Evolutionary conservation across 2,113 vertebrate genomes (phyloP), one percentile per base, ranked within the genome.

Genomic region (Hippopotamus amphibius): DNA sequence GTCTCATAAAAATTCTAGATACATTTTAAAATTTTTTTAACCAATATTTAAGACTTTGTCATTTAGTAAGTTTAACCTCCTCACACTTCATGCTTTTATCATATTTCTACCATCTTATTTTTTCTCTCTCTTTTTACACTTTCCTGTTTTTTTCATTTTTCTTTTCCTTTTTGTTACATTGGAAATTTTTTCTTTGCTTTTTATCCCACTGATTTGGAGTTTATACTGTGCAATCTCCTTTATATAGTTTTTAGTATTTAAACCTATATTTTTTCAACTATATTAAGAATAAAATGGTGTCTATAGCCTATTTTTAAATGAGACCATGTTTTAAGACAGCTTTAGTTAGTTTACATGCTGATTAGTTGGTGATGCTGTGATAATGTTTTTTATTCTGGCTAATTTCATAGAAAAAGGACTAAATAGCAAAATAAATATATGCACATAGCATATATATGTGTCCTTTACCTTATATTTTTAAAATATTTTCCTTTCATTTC

Each of bases 1-100:
- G 26, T 74, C 41, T 80, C 76, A 76, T 92, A 86, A 71, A 82
- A 96, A 76, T 83, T 82, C n/a, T 59, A 71, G 33, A 57, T 82
- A 11, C 2, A 21, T 77, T 88, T 71, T n/a, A 30, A 43, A 46
- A 30, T 0, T 53, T 61, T 61, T 96, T 94, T 55, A 87, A 71
- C 22, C 12, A 65, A 37, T 72, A 72, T 72, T 90, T 95, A 61
- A 93, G 37, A 83, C 19, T 53, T 89, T 83, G 4, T 83, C 37
- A 33, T 91, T 15, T 81, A 57, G 19, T 83, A 11, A 81, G 13
- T 83, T 83, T 88, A 92, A 68, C 33, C 53, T 53, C 55, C 66
- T 66, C 22, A 53, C 12, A 53, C 15, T 90, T 91, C 15, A 37
- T 65, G 13, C 15, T 37, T 92, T 90, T 81, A 33, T 87, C 43